phyloP scores from a whole-genome alignment of 2,113 vertebrate species.

The Calyptommatus sinebrachiatus region DNA sequence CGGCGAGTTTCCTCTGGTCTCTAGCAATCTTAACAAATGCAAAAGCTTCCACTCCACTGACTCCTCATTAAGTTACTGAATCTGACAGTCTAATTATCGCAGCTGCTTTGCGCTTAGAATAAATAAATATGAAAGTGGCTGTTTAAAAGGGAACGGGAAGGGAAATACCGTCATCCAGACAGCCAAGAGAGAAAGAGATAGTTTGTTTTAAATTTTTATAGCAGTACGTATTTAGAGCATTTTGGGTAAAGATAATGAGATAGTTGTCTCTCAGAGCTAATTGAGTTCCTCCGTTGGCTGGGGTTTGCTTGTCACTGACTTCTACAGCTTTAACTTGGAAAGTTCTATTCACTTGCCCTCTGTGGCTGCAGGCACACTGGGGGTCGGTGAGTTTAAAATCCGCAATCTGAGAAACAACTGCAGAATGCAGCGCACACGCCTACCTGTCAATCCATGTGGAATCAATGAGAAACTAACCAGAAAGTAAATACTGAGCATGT shows the following conservation, averaged over 20 bases:
- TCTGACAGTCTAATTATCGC: slow-evolving; percentile 83
- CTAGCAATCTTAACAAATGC: slow-evolving; percentile 67
- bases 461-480: too few species aligned
- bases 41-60: slow-evolving; percentile 72
- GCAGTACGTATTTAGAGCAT: slow-evolving; percentile 73
- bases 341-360: slow-evolving; percentile 68
- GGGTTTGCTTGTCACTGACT: slow-evolving; percentile 69
- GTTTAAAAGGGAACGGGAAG: slow-evolving; percentile 73
- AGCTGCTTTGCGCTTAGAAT: slow-evolving; percentile 75
- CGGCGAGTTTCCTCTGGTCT: slow-evolving; percentile 44
- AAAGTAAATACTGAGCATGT: too few species aligned
- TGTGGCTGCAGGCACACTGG: too few species aligned
- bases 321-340: slow-evolving; percentile 63
- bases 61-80: slow-evolving; percentile 79
- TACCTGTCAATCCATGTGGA: too few species aligned
- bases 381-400: too few species aligned
- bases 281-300: slow-evolving; percentile 69
- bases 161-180: slow-evolving; percentile 74
- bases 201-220: slow-evolving; percentile 79
- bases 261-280: slow-evolving; percentile 74
- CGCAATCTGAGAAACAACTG: too few species aligned
- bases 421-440: too few species aligned
- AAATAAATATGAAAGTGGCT: slow-evolving; percentile 82
- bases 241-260: slow-evolving; percentile 73
- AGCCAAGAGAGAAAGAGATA: slow-evolving; percentile 68